A percentile compares a stretch with the other conserved stretches of the same genome.
phyloP scores from a whole-genome alignment of 2,888 invertebrate genomes.

The Macroteleia sp. region DNA sequence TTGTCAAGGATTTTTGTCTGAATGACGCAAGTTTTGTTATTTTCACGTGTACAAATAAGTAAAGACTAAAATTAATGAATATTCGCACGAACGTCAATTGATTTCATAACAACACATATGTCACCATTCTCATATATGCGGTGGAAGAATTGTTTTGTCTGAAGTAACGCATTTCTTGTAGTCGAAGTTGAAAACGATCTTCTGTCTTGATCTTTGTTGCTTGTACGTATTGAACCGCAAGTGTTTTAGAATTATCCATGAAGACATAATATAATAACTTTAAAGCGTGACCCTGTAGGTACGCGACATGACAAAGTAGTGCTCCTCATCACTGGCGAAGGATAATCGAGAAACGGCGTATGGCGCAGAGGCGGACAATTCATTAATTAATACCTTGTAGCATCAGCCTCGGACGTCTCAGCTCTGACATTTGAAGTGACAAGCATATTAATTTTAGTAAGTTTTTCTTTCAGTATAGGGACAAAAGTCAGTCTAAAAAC shows the following conservation, averaged over 20 bases:
- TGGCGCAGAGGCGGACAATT: constrained; percentile 69
- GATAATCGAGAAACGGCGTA: constrained; percentile 49
- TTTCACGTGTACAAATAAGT: too few species aligned
- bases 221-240: background rate
- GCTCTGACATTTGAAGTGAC: constrained; percentile 83
- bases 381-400: constrained; percentile 81
- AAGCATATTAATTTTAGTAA: too few species aligned
- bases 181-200: too few species aligned
- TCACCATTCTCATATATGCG: too few species aligned
- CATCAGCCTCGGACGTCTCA: constrained; percentile 74
- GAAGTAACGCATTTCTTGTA: too few species aligned
- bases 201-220: background rate
- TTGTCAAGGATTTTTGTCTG: constrained; percentile 37
- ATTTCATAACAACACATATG: too few species aligned
- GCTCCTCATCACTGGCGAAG: constrained; percentile 46
- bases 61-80: too few species aligned
- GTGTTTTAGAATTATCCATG: constrained; percentile 42
- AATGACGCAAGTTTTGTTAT: constrained; percentile 16
- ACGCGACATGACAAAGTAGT: constrained; percentile 50
- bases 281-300: constrained; percentile 29
- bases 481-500: too few species aligned
- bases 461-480: too few species aligned
- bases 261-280: constrained; percentile 42
- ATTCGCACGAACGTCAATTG: background rate
- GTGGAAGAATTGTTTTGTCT: background rate